These are phyloP conservation scores for Drosophila subobscura DNA, from an alignment of 1,140 invertebrate species.

Conservation along the genomic window DNA sequence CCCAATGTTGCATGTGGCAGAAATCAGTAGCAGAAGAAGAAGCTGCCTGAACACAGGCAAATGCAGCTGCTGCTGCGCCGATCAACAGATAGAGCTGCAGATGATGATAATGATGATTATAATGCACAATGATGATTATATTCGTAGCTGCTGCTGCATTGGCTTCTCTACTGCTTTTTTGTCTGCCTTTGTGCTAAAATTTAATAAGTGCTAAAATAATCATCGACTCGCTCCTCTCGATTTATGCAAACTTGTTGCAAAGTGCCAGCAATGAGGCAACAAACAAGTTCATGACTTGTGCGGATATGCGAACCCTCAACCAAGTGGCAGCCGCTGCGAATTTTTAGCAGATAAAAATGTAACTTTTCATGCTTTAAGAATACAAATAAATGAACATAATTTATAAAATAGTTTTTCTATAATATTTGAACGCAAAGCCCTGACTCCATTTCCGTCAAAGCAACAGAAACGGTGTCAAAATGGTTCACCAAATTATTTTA, in stretches of 20 bases:
- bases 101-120: conserved; percentile 54
- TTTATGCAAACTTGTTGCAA: conserved; percentile 74
- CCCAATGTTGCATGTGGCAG: conserved; percentile 34
- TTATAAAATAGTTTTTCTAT: no score
- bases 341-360: no score
- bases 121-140: conserved; percentile 22
- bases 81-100: conserved; percentile 40
- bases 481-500: no score
- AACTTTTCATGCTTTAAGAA: no score
- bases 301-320: no score
- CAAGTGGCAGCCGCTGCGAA: no score
- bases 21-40: conserved; percentile 51
- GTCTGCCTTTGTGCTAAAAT: conserved; percentile 61
- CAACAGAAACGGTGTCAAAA: no score
- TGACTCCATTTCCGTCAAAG: no score
- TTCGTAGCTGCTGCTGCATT: conserved; percentile 29
- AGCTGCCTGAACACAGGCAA: conserved; percentile 7
- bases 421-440: no score
- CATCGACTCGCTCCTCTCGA: conserved; percentile 44
- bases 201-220: conserved; percentile 81
- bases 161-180: conserved; percentile 7
- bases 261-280: background rate
- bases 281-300: no score
- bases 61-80: conserved; percentile 43
- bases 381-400: no score